Conservation (phyloP, 92 coral and sea anemone species). For the Ricordea florida region DNA sequence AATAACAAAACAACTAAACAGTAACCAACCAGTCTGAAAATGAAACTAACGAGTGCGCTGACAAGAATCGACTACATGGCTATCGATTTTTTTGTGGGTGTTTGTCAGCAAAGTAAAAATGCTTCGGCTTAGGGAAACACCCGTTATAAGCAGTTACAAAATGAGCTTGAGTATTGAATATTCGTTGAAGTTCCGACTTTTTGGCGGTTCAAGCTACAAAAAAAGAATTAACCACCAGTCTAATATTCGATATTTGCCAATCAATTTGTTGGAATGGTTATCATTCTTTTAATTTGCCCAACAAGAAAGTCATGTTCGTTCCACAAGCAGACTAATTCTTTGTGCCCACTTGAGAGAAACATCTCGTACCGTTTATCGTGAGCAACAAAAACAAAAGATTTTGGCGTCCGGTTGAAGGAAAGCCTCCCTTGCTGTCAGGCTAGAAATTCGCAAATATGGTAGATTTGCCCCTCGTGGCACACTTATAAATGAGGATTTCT, state of each 20-base stretch:
- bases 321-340: background rate
- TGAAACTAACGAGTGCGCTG: constrained; percentile 14
- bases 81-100: constrained; percentile 21
- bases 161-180: too few relatives aligned
- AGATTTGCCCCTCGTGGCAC: background rate
- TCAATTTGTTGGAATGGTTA: background rate
- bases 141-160: background rate
- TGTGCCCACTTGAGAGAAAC: background rate
- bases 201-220: too few relatives aligned
- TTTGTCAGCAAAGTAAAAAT: constrained; percentile 32
- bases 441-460: background rate
- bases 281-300: background rate
- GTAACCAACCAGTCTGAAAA: too few relatives aligned
- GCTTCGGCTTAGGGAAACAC: background rate
- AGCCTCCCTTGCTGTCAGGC: background rate
- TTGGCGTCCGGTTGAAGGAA: constrained; percentile 14
- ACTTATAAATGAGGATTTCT: background rate
- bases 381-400: constrained; percentile 1
- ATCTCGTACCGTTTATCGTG: constrained; percentile 7
- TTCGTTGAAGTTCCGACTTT: too few relatives aligned
- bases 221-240: too few relatives aligned
- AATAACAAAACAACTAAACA: too few relatives aligned
- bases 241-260: too few relatives aligned
- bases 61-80: constrained; percentile 11
- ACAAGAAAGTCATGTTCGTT: background rate